Percentiles rank a stretch among this genome's conserved stretches.
These are phyloP conservation scores for Pimephales promelas DNA, from an alignment of 2,113 vertebrate genomes.

Conservation along the genomic window DNA sequence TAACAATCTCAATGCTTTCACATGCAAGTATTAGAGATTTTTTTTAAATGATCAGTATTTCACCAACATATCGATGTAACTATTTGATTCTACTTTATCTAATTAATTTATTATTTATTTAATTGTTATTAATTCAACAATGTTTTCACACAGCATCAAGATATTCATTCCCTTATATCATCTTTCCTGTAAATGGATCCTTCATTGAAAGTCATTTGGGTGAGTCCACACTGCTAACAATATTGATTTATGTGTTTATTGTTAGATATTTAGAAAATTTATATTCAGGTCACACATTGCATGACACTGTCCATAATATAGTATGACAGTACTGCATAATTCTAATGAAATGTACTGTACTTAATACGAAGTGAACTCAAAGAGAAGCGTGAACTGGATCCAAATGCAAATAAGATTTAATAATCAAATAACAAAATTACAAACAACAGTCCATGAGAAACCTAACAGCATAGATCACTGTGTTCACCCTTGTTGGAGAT, in stretches of 20 bases:
- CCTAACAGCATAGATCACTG: no score
- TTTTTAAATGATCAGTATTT: not conserved
- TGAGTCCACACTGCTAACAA: conserved; percentile 52
- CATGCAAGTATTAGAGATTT: not conserved
- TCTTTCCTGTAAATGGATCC: conserved; percentile 66
- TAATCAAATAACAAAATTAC: no score
- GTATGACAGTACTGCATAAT: not conserved
- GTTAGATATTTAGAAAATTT: not conserved
- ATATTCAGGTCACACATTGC: not conserved
- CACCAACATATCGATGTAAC: not conserved
- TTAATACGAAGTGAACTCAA: no score
- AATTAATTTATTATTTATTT: no score
- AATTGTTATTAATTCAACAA: not conserved
- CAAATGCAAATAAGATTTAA: no score
- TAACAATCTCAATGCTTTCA: not conserved
- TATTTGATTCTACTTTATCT: not conserved
- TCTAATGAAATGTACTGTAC: not conserved
- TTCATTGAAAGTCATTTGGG: conserved; percentile 64
- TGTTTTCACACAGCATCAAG: conserved; percentile 37
- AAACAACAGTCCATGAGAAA: no score
- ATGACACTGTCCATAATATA: not conserved
- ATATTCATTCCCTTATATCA: conserved; percentile 61
- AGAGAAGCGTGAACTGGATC: no score
- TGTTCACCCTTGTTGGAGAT: no score
- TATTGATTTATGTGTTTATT: not conserved